These are phyloP conservation scores for Perithous albicinctus DNA, from an alignment of 2,888 invertebrate species.

Conservation along the genomic window DNA sequence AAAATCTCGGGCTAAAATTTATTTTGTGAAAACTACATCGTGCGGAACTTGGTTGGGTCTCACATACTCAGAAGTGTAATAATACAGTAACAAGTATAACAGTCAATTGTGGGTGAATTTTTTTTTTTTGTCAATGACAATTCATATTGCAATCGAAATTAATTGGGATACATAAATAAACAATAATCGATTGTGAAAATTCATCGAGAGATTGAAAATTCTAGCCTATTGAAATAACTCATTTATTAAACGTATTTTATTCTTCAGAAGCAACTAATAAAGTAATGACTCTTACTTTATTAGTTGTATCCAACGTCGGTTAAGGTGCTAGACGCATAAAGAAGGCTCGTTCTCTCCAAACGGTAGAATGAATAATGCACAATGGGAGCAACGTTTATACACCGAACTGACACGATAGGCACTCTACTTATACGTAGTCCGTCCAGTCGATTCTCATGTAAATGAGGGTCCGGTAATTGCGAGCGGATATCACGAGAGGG, in stretches of 20 bases:
- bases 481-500: conserved; percentile 44
- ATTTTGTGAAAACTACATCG: too few species aligned
- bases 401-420: conserved; percentile 42
- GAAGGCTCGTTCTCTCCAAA: neutral
- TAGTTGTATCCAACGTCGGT: neutral
- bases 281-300: too few species aligned
- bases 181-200: conserved; percentile 16
- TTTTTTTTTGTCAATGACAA: neutral
- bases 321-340: conserved; percentile 22
- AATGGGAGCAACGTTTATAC: conserved; percentile 50
- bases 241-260: conserved; percentile 3
- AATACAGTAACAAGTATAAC: too few species aligned
- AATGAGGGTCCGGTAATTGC: conserved; percentile 62
- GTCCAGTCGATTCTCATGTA: conserved; percentile 64
- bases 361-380: conserved; percentile 47
- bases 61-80: too few species aligned
- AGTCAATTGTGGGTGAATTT: too few species aligned
- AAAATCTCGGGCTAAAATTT: too few species aligned
- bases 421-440: conserved; percentile 40
- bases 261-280: neutral
- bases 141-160: neutral
- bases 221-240: neutral
- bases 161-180: neutral
- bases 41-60: too few species aligned
- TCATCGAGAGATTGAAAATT: neutral